A percentile compares a stretch with the other conserved stretches of the same genome.
phyloP scores from a whole-genome alignment of 2,113 vertebrate species.

The Sinocyclocheilus anophthalmus region DNA sequence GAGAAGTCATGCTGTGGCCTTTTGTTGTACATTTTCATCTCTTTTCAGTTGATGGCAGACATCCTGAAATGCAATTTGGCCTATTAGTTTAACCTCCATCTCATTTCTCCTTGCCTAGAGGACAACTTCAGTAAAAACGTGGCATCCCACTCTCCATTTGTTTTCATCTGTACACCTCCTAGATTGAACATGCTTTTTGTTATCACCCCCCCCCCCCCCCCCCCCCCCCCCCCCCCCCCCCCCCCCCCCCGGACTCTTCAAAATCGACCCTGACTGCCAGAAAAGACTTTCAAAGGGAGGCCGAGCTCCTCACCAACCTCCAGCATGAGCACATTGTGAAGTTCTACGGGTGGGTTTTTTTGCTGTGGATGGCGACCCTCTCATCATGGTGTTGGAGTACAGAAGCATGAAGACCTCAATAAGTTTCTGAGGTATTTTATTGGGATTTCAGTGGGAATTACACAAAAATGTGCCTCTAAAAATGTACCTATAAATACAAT shows the following conservation, averaged over 20 bases:
- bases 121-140: not conserved
- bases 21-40: slow-evolving; percentile 1
- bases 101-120: slow-evolving; percentile 30
- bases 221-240: no score
- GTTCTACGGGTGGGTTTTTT: slow-evolving; percentile 96
- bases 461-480: not conserved
- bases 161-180: not conserved
- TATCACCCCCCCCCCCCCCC: no score
- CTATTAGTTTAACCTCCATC: slow-evolving; percentile 31
- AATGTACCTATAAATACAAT: not conserved
- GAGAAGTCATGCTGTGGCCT: not conserved
- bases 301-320: slow-evolving; percentile 95
- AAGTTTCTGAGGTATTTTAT: slow-evolving; percentile 91
- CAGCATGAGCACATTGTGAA: slow-evolving; percentile 98
- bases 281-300: slow-evolving; percentile 97
- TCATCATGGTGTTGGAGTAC: slow-evolving; percentile 99
- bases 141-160: not conserved
- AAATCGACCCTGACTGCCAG: slow-evolving; percentile 91
- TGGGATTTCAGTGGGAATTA: not conserved
- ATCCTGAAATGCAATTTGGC: slow-evolving; percentile 29
- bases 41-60: slow-evolving; percentile 18
- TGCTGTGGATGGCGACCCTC: slow-evolving; percentile 94
- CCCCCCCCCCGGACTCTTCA: no score
- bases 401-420: slow-evolving; percentile 98
- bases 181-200: not conserved